These are phyloP conservation scores for Matsumyia berberina DNA, from an alignment of 2,888 invertebrate species.

Conservation along the genomic window DNA sequence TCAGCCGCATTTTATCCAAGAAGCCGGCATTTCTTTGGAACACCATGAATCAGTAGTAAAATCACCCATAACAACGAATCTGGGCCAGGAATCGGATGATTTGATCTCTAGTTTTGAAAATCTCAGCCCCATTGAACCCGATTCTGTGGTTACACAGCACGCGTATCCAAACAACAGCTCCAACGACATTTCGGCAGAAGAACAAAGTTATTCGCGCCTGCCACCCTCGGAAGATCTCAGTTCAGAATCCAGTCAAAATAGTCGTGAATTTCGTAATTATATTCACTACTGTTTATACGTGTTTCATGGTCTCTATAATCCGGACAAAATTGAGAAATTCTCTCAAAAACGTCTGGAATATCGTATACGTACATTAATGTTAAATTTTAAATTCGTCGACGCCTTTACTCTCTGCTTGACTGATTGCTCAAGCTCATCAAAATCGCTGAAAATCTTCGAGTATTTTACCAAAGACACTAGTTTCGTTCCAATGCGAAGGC, in stretches of 20 bases:
- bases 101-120: conserved; percentile 83
- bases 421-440: conserved; percentile 80
- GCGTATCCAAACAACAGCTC: conserved; percentile 78
- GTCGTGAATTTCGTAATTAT: conserved; percentile 81
- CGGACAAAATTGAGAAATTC: conserved; percentile 82
- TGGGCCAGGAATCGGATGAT: conserved; percentile 82
- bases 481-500: conserved; percentile 83
- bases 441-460: conserved; percentile 83
- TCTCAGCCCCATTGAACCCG: conserved; percentile 82
- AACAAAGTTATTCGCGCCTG: conserved; percentile 82
- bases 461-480: conserved; percentile 84
- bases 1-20: conserved; percentile 81
- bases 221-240: conserved; percentile 78
- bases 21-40: conserved; percentile 80
- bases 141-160: conserved; percentile 79
- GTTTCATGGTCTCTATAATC: conserved; percentile 84
- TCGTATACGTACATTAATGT: conserved; percentile 83
- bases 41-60: conserved; percentile 76
- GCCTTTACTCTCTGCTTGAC: conserved; percentile 83
- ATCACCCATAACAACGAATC: conserved; percentile 62
- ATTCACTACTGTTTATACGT: conserved; percentile 84
- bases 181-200: conserved; percentile 81
- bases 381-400: conserved; percentile 84
- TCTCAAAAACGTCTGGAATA: conserved; percentile 82
- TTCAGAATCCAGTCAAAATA: conserved; percentile 73